A percentile compares a stretch with the other conserved stretches of the same genome.
Conservation (phyloP, 2,113 vertebrate species). For the Vulpes ferrilata region DNA sequence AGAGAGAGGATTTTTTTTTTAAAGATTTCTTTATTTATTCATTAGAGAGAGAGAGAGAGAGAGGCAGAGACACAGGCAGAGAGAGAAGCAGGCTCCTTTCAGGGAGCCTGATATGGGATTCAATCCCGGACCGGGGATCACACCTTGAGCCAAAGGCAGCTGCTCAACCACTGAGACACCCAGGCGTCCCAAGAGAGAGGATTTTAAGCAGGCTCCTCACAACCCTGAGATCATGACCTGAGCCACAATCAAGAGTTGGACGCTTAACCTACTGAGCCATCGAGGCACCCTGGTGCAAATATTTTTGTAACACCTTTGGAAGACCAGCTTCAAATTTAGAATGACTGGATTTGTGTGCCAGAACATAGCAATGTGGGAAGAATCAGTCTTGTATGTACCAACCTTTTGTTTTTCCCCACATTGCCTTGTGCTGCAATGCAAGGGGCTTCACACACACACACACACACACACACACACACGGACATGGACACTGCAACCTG, state of each 20-base stretch:
- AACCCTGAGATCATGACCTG: neutral
- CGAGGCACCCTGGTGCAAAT: neutral
- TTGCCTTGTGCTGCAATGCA: neutral
- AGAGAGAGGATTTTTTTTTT: neutral
- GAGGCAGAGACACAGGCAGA: too few relatives aligned
- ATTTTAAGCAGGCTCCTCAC: neutral
- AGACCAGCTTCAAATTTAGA: neutral
- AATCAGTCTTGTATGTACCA: neutral
- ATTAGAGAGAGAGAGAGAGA: too few relatives aligned
- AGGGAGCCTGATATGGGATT: too few relatives aligned
- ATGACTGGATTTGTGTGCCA: neutral
- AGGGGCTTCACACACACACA: neutral
- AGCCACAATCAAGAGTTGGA: neutral
- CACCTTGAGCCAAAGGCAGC: too few relatives aligned
- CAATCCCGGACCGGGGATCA: too few relatives aligned
- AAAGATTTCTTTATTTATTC: too few relatives aligned
- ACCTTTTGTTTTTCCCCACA: neutral
- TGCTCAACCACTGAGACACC: too few relatives aligned
- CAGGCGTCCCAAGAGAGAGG: neutral
- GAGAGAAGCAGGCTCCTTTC: too few relatives aligned
- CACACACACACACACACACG: neutral
- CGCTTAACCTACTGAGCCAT: neutral
- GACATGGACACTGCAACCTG: fast-evolving
- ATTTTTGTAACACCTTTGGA: neutral
- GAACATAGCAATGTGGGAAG: neutral